These are phyloP conservation scores for Drosophila paulistorum DNA, from an alignment of 1,140 invertebrate genomes.

Conservation along the genomic window DNA sequence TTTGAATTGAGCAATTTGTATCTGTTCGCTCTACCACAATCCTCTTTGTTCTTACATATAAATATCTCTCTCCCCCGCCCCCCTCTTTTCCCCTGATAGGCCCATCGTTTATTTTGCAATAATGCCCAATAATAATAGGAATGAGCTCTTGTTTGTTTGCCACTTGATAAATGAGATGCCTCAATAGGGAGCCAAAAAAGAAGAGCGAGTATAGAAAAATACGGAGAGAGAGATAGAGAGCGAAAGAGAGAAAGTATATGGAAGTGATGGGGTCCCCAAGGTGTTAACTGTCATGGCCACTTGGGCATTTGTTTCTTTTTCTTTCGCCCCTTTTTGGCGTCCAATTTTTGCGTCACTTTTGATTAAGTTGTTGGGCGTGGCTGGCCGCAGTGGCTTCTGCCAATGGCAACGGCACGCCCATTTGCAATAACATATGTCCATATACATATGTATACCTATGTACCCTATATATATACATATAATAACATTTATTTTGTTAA, in stretches of 20 bases:
- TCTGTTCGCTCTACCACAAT: conserved; percentile 21
- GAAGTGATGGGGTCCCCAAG: conserved; percentile 22
- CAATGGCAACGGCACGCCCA: conserved; percentile 26
- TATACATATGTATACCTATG: neutral
- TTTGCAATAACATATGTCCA: neutral
- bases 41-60: too few relatives aligned
- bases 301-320: conserved; percentile 30
- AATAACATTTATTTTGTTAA: conserved; percentile 2
- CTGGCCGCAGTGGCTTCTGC: conserved; percentile 58
- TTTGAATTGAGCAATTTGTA: conserved; percentile 76
- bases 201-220: neutral
- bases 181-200: conserved; percentile 23
- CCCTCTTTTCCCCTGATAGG: neutral
- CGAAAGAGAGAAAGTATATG: neutral
- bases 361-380: conserved; percentile 72
- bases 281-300: conserved; percentile 51
- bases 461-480: too few relatives aligned
- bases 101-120: conserved; percentile 58
- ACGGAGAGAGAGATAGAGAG: neutral
- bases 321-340: conserved; percentile 23
- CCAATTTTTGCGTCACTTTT: conserved; percentile 34
- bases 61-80: neutral
- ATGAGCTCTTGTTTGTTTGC: conserved; percentile 67
- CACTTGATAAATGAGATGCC: conserved; percentile 72
- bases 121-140: conserved; percentile 69